Percentiles rank a stretch among this genome's conserved stretches.
Evolutionary conservation across 2,888 invertebrate genomes (phyloP).

Genomic region (Eupithecia vulgata): DNA sequence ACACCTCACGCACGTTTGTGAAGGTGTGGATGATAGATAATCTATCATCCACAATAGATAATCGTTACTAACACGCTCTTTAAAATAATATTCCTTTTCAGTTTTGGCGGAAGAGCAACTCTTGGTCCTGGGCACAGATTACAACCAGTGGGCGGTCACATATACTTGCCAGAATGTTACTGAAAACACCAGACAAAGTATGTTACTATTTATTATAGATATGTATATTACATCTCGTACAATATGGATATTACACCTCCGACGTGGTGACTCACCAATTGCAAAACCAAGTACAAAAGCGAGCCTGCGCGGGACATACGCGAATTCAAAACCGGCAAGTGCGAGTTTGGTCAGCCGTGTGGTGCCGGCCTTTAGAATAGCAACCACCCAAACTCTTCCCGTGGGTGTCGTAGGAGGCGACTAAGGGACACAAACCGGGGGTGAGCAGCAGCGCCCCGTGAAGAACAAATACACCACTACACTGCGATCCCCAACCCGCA

Average conservation of each 20-base stretch:
- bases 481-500: too few relatives aligned
- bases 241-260: neutral
- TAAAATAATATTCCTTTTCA: neutral
- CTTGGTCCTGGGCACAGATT: slow-evolving; percentile 87
- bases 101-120: slow-evolving; percentile 50
- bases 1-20: neutral
- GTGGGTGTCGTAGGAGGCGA: too few relatives aligned
- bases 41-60: too few relatives aligned
- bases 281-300: too few relatives aligned
- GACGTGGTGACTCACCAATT: neutral
- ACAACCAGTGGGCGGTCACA: slow-evolving; percentile 85
- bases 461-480: too few relatives aligned
- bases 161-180: slow-evolving; percentile 84
- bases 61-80: neutral
- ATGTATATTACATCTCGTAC: neutral
- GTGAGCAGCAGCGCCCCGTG: too few relatives aligned
- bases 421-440: too few relatives aligned
- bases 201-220: slow-evolving; percentile 39
- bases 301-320: neutral
- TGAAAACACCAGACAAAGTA: slow-evolving; percentile 75
- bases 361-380: too few relatives aligned
- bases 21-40: neutral
- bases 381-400: too few relatives aligned
- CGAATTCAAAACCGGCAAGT: neutral
- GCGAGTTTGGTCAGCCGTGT: too few relatives aligned